Evolutionary conservation across 2,797 vertebrate species (phyloP).

Genomic region (Falco biarmicus): DNA sequence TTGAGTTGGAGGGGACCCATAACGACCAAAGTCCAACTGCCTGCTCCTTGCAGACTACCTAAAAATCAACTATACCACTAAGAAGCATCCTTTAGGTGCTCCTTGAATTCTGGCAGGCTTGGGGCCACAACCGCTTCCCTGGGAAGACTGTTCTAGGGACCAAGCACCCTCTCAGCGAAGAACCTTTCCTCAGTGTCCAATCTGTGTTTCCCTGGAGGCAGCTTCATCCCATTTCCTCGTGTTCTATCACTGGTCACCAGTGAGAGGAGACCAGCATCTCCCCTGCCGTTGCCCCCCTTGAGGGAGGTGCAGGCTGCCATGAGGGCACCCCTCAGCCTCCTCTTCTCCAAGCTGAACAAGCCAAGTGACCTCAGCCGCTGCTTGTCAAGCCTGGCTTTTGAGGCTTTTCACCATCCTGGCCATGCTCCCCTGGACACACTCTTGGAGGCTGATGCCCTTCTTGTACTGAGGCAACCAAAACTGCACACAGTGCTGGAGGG

Average conservation of each 20-base stretch:
- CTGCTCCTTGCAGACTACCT: background rate
- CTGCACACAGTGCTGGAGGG: too few relatives aligned
- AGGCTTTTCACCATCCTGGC: background rate
- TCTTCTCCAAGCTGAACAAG: background rate
- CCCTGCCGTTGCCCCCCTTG: rapidly evolving
- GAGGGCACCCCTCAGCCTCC: background rate
- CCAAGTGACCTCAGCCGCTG: background rate
- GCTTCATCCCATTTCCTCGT: background rate
- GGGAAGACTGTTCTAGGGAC: background rate
- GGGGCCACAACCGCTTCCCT: background rate
- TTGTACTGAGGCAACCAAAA: background rate
- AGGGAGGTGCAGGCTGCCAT: background rate
- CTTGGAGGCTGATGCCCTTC: rapidly evolving
- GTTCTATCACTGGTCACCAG: background rate
- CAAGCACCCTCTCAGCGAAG: background rate
- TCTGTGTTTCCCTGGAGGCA: background rate
- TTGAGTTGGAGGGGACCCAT: background rate
- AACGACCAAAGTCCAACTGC: background rate
- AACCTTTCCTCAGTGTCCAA: background rate
- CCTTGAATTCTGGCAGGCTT: background rate
- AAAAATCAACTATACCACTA: background rate
- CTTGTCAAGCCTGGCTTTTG: rapidly evolving
- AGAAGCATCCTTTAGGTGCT: background rate
- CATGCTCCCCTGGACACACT: background rate
- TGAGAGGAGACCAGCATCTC: background rate